Conservation (phyloP, 2,888 invertebrate species). For the Endomychus coccineus region DNA sequence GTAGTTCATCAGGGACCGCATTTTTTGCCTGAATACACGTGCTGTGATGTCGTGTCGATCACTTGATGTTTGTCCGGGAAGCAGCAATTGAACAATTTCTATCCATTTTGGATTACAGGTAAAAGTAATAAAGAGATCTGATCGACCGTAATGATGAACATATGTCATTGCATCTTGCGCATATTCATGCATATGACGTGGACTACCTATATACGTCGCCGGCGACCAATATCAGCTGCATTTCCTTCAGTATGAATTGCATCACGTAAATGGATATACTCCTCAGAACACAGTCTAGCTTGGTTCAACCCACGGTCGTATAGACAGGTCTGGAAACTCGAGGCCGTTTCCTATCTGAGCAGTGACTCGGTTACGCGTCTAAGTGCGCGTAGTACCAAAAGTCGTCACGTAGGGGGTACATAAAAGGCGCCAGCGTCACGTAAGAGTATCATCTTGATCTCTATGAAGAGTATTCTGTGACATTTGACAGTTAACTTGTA, state of each 20-base stretch:
- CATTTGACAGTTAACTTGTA: no score
- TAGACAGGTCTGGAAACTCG: no score
- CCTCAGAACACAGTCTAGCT: slow-evolving; percentile 19
- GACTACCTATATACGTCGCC: slow-evolving; percentile 23
- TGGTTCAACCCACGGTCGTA: slow-evolving; percentile 26
- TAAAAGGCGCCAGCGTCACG: no score
- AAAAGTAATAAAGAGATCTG: slow-evolving; percentile 11
- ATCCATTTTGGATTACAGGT: slow-evolving; percentile 27
- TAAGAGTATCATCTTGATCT: no score
- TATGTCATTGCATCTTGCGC: slow-evolving; percentile 26
- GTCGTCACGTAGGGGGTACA: no score
- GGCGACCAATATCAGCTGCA: slow-evolving; percentile 30
- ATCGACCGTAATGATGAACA: not conserved
- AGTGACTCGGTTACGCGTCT: no score
- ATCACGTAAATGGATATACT: slow-evolving; percentile 28
- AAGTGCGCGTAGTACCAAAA: no score
- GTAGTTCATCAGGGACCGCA: slow-evolving; percentile 17
- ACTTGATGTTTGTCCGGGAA: slow-evolving; percentile 11
- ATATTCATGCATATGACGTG: slow-evolving; percentile 20
- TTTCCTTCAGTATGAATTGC: slow-evolving; percentile 22
- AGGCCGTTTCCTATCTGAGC: no score
- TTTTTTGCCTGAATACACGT: slow-evolving; percentile 22
- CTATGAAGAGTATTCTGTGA: no score
- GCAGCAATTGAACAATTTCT: slow-evolving; percentile 23
- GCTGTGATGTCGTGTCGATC: slow-evolving; percentile 31